These are phyloP conservation scores for Steinernema hermaphroditum DNA, from an alignment of 2,888 invertebrate species.

Conservation along the genomic window DNA sequence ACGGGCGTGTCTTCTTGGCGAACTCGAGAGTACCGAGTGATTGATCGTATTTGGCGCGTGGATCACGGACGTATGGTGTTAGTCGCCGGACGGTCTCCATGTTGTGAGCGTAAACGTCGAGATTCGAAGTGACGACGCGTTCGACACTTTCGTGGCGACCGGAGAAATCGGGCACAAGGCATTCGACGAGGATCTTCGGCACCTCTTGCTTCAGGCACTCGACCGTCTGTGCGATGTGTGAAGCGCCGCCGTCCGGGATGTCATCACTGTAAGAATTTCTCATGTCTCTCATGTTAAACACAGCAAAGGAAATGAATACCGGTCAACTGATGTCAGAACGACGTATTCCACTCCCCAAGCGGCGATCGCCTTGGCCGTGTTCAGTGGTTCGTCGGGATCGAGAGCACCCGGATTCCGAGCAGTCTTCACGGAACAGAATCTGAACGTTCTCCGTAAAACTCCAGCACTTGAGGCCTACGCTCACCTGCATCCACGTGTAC, in stretches of 20 bases:
- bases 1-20: conserved; percentile 78
- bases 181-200: conserved; percentile 85
- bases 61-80: conserved; percentile 78
- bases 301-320: conserved; percentile 67
- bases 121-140: conserved; percentile 72
- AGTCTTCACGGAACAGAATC: conserved; percentile 98
- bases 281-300: neutral
- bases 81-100: conserved; percentile 81
- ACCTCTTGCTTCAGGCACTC: conserved; percentile 80
- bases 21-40: conserved; percentile 78
- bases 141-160: conserved; percentile 78
- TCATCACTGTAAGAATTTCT: conserved; percentile 74
- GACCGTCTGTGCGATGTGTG: conserved; percentile 90
- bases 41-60: conserved; percentile 86
- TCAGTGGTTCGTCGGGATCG: conserved; percentile 84
- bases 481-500: conserved; percentile 83
- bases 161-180: conserved; percentile 92
- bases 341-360: conserved; percentile 96
- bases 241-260: conserved; percentile 87
- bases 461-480: neutral
- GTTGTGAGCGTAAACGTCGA: conserved; percentile 97
- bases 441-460: conserved; percentile 56
- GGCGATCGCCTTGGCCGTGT: conserved; percentile 87
- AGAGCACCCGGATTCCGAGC: conserved; percentile 84
- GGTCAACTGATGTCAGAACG: conserved; percentile 94